These are phyloP conservation scores for Xenopus laevis DNA, from an alignment of 2,113 vertebrate genomes.

Conservation along the genomic window DNA sequence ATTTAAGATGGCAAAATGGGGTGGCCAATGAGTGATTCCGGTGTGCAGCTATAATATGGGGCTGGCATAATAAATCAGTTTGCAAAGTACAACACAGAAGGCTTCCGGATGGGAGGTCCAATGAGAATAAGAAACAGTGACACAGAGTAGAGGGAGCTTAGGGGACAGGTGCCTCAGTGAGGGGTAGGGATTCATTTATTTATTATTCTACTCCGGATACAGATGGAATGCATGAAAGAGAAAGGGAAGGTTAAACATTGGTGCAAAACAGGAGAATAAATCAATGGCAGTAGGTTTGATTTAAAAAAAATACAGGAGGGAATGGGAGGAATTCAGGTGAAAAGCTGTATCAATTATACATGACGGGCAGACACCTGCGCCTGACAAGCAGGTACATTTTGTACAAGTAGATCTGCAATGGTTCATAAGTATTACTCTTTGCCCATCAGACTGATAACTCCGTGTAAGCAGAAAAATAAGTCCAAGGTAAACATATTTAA, in stretches of 20 bases:
- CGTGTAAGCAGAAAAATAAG: no score
- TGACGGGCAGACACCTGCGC: background rate
- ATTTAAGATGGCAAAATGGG: background rate
- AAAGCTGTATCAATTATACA: background rate
- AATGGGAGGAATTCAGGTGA: background rate
- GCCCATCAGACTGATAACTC: no score
- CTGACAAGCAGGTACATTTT: background rate
- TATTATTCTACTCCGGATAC: conserved; percentile 17
- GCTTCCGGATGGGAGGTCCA: conserved; percentile 12
- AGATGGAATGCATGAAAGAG: background rate
- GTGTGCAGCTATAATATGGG: conserved; percentile 10
- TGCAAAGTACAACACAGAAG: conserved; percentile 1
- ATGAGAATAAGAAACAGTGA: background rate
- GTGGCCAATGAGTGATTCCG: conserved; percentile 18
- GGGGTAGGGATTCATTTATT: conserved; percentile 12
- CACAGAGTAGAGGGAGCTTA: background rate
- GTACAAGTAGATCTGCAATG: background rate
- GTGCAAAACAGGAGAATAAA: conserved; percentile 16
- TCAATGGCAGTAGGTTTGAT: background rate
- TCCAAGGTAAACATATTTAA: no score
- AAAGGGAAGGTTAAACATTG: background rate
- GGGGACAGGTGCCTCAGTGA: conserved; percentile 4
- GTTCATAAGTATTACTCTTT: no score
- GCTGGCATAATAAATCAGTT: conserved; percentile 18
- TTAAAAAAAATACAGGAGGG: background rate